These are phyloP conservation scores for Amblyteles armatorius DNA, from an alignment of 2,888 invertebrate genomes.

Conservation along the genomic window DNA sequence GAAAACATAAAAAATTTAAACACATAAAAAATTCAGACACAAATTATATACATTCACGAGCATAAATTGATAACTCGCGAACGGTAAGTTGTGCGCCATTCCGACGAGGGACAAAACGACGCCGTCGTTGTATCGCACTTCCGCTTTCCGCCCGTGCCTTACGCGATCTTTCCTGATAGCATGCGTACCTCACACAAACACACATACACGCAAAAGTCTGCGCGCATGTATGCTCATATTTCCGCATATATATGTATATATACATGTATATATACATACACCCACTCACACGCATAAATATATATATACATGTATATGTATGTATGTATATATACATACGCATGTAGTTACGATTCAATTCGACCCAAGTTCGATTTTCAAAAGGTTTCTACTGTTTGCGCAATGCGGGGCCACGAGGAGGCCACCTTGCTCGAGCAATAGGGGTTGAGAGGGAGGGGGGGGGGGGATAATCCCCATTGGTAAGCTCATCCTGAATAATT, in stretches of 20 bases:
- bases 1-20: neutral
- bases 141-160: constrained; percentile 37
- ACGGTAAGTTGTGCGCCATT: neutral
- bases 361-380: constrained; percentile 43
- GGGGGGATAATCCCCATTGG: neutral
- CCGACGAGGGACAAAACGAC: constrained; percentile 1
- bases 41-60: neutral
- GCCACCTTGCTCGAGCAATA: constrained; percentile 2
- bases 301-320: neutral
- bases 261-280: neutral
- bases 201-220: neutral
- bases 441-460: neutral
- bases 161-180: constrained; percentile 29
- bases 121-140: constrained; percentile 39
- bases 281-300: too few relatives aligned
- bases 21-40: constrained; percentile 16
- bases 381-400: constrained; percentile 57
- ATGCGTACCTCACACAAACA: constrained; percentile 1
- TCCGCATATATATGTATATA: neutral
- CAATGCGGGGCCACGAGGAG: constrained; percentile 59
- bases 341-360: neutral
- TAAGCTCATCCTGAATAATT: constrained; percentile 18
- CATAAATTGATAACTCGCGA: neutral
- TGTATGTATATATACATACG: neutral
- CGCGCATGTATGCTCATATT: neutral